Evolutionary conservation across 2,888 invertebrate genomes (phyloP).

Genomic region (Euclidia mi): DNA sequence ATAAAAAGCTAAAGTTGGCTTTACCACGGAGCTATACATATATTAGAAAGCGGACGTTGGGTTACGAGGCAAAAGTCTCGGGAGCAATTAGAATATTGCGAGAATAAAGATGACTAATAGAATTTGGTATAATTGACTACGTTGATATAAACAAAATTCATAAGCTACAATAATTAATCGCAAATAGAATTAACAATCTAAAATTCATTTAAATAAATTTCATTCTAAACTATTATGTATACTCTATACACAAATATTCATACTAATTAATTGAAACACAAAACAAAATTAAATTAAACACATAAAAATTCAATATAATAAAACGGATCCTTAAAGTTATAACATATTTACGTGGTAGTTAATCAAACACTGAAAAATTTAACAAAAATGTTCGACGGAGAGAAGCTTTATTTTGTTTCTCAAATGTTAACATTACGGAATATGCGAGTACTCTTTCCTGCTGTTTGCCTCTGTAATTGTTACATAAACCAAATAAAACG

Average conservation of each 20-base stretch:
- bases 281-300: neutral
- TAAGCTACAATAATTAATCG: too few relatives aligned
- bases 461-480: constrained; percentile 79
- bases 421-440: constrained; percentile 71
- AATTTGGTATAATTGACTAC: too few relatives aligned
- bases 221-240: neutral
- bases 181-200: neutral
- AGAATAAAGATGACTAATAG: too few relatives aligned
- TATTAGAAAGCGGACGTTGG: too few relatives aligned
- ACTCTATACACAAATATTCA: too few relatives aligned
- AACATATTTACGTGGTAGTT: constrained; percentile 14
- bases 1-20: too few relatives aligned
- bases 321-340: neutral
- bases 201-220: neutral
- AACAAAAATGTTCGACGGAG: constrained; percentile 61
- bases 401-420: constrained; percentile 73
- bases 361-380: constrained; percentile 51
- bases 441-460: constrained; percentile 71
- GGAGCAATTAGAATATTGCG: too few relatives aligned
- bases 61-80: too few relatives aligned
- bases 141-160: too few relatives aligned
- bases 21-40: too few relatives aligned
- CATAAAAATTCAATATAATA: neutral
- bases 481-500: constrained; percentile 82
- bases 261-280: neutral